These are phyloP conservation scores for Brachionus plicatilis DNA, from an alignment of 1,140 invertebrate species.

Conservation along the genomic window DNA sequence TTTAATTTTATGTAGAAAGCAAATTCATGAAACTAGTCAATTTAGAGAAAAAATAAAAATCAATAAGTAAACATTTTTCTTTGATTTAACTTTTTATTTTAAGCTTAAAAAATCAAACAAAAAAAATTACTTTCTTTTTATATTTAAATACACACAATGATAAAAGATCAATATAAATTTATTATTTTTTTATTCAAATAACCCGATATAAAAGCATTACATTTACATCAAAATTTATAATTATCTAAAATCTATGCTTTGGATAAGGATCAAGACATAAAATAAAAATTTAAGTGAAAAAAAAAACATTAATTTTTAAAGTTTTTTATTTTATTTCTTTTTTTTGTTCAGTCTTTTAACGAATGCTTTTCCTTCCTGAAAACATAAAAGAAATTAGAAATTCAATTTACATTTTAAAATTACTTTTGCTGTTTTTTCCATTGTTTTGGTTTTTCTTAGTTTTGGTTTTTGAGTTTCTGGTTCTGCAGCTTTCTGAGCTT, in stretches of 20 bases:
- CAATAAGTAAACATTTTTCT: no score
- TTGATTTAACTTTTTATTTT: no score
- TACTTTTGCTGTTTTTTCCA: slow-evolving; percentile 27
- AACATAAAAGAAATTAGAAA: background rate
- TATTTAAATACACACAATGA: background rate
- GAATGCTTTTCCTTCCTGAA: background rate
- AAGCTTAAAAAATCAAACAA: no score
- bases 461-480: background rate
- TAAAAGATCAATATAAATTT: background rate
- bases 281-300: background rate
- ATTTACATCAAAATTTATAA: background rate
- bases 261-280: background rate
- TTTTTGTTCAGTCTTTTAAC: background rate
- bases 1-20: no score
- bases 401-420: background rate
- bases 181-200: background rate
- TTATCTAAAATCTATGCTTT: background rate
- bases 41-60: no score
- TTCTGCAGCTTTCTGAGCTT: background rate
- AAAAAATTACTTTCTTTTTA: no score
- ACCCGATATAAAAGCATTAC: background rate
- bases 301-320: background rate
- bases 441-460: background rate
- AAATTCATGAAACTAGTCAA: no score
- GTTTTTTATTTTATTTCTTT: background rate